Evolutionary conservation across 37 sponge, comb jelly and placozoan species (phyloP).

Genomic region (Oopsacas minuta): DNA sequence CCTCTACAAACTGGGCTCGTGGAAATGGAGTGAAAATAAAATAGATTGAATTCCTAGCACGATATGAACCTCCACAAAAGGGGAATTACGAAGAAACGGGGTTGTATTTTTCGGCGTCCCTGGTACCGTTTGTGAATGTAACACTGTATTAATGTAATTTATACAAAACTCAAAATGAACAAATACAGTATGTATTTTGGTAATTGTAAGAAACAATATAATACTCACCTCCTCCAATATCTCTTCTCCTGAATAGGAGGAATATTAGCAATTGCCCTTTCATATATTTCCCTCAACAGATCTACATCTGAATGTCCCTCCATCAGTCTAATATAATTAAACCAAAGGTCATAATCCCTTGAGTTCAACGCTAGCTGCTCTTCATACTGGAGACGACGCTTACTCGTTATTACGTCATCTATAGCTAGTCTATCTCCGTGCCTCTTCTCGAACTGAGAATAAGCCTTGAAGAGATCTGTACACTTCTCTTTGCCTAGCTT

Average conservation of each 20-base stretch:
- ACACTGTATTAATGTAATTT: no score
- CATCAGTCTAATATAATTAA: slow-evolving; percentile 81
- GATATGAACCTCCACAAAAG: no score
- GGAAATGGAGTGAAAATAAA: no score
- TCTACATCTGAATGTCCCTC: slow-evolving; percentile 64
- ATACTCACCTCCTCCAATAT: slow-evolving; percentile 63
- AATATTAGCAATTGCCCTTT: slow-evolving; percentile 87
- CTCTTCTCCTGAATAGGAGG: slow-evolving; percentile 82
- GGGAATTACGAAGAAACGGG: no score
- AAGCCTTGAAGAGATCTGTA: slow-evolving; percentile 75
- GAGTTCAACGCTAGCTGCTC: slow-evolving; percentile 89
- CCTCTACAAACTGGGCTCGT: no score
- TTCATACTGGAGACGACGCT: slow-evolving; percentile 82
- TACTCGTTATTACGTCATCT: slow-evolving; percentile 85
- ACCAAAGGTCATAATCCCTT: slow-evolving; percentile 95
- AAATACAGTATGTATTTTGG: no score
- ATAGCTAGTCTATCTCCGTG: slow-evolving; percentile 82
- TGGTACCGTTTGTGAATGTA: no score
- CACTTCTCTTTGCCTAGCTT: slow-evolving; percentile 74
- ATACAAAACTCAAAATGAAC: no score
- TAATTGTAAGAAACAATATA: no score
- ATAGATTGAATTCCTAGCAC: no score
- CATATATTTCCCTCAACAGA: slow-evolving; percentile 77
- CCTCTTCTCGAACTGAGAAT: slow-evolving; percentile 91
- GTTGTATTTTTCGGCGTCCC: no score